Conservation (phyloP, 2,797 vertebrate genomes). For the Chloroceryle inda region DNA sequence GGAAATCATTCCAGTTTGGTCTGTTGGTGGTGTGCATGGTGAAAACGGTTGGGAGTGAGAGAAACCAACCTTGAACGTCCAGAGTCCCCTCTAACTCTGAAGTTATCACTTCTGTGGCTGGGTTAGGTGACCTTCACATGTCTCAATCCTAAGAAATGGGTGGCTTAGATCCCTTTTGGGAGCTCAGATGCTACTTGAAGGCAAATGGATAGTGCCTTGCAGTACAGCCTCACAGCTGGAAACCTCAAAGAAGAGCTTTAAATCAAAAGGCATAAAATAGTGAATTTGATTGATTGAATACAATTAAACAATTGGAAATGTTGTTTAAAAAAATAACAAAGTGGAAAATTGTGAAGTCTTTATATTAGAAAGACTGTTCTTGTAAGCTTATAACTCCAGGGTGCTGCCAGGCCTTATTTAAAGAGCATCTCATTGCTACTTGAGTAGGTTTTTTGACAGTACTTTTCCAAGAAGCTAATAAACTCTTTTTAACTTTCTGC, state of each 20-base stretch:
- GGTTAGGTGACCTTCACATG: background rate
- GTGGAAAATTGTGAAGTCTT: background rate
- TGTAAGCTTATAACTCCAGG: background rate
- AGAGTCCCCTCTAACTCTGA: background rate
- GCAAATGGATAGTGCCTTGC: background rate
- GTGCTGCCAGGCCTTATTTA: background rate
- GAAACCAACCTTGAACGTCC: background rate
- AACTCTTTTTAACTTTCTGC: background rate
- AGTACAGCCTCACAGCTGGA: background rate
- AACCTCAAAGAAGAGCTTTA: background rate
- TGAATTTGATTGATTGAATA: background rate
- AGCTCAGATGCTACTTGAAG: background rate
- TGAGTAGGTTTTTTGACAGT: background rate
- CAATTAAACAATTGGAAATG: background rate
- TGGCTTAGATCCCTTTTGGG: background rate
- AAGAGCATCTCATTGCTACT: background rate
- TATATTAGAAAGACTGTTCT: background rate
- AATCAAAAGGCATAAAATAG: background rate
- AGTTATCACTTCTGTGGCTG: background rate
- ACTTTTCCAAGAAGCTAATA: background rate
- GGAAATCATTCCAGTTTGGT: background rate
- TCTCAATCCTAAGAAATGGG: background rate
- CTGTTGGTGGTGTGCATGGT: background rate
- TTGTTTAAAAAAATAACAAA: accelerated
- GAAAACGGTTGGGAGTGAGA: background rate